phyloP scores from a whole-genome alignment of 53 echinoderm and acorn worm species.

The Luidia sarsii region DNA sequence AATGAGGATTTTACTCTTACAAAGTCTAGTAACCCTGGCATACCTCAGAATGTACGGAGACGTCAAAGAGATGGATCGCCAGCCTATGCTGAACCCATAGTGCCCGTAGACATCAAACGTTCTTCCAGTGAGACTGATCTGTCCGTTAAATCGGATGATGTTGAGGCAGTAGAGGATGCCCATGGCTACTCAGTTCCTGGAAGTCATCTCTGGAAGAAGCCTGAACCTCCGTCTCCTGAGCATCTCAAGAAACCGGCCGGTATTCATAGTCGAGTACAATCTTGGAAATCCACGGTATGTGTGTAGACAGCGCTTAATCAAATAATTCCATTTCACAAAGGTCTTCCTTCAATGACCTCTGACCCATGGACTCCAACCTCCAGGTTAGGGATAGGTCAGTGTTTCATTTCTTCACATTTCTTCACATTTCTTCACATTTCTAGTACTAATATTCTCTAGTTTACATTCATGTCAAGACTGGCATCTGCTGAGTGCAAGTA shows the following conservation, averaged over 20 bases:
- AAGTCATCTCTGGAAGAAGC: conserved; percentile 75
- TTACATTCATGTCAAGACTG: no score
- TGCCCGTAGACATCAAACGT: neutral
- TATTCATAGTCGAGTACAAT: neutral
- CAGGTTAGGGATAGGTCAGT: no score
- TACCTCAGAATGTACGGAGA: neutral
- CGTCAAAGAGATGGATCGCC: neutral
- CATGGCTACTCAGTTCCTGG: conserved; percentile 87
- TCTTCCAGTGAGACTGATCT: conserved; percentile 55
- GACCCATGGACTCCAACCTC: no score
- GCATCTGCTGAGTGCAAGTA: no score
- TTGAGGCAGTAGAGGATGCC: conserved; percentile 49
- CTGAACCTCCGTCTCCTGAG: neutral
- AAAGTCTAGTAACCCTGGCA: no score
- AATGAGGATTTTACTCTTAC: no score
- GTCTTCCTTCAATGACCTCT: neutral
- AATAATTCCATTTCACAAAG: neutral
- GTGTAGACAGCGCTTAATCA: no score
- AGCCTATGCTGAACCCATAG: conserved; percentile 24
- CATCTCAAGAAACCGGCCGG: neutral
- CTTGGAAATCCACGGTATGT: conserved; percentile 18
- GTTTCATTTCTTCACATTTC: no score
- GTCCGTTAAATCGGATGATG: neutral
- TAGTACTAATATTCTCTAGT: no score
- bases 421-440: no score